A percentile compares a stretch with the other conserved stretches of the same genome.
Conservation (phyloP, 1,140 invertebrate genomes). For the Stratiolaelaps scimitus region DNA sequence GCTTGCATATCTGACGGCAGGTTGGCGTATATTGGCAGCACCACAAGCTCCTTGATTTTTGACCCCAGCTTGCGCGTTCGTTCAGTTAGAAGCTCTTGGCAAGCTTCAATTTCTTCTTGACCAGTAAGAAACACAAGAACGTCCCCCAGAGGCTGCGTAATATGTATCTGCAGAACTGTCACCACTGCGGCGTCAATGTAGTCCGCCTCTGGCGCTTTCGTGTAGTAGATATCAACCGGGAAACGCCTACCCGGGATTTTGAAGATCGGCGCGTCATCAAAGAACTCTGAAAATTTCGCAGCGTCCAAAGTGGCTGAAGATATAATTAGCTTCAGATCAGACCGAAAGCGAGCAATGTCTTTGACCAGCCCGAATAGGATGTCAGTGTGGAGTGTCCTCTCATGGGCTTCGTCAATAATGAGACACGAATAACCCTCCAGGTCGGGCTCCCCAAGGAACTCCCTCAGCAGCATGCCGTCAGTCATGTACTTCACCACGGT, state of each 20-base stretch:
- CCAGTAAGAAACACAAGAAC: conserved; percentile 94
- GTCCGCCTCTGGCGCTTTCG: conserved; percentile 95
- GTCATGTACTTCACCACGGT: conserved; percentile 97
- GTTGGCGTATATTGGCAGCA: conserved; percentile 95
- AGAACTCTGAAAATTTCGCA: conserved; percentile 94
- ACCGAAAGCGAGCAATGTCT: conserved; percentile 85
- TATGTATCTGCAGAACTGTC: conserved; percentile 91
- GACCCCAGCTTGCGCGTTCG: conserved; percentile 74
- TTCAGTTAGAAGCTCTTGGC: conserved; percentile 81
- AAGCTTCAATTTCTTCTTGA: conserved; percentile 87
- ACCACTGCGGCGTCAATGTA: conserved; percentile 95
- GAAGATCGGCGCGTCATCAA: conserved; percentile 96
- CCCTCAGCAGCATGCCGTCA: conserved; percentile 91
- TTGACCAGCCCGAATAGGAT: conserved; percentile 96
- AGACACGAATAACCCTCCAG: conserved; percentile 83
- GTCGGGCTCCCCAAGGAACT: conserved; percentile 94
- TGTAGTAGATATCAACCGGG: conserved; percentile 93
- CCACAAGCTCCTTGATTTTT: conserved; percentile 80
- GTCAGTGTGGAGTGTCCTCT: conserved; percentile 93
- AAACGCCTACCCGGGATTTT: conserved; percentile 74
- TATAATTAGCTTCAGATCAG: conserved; percentile 88
- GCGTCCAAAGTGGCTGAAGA: conserved; percentile 96
- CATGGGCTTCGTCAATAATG: conserved; percentile 99
- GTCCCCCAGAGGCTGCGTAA: conserved; percentile 82
- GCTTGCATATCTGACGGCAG: conserved; percentile 96